A percentile compares a stretch with the other conserved stretches of the same genome.
phyloP scores from a whole-genome alignment of 2,113 vertebrate species.

The Acinonyx jubatus region DNA sequence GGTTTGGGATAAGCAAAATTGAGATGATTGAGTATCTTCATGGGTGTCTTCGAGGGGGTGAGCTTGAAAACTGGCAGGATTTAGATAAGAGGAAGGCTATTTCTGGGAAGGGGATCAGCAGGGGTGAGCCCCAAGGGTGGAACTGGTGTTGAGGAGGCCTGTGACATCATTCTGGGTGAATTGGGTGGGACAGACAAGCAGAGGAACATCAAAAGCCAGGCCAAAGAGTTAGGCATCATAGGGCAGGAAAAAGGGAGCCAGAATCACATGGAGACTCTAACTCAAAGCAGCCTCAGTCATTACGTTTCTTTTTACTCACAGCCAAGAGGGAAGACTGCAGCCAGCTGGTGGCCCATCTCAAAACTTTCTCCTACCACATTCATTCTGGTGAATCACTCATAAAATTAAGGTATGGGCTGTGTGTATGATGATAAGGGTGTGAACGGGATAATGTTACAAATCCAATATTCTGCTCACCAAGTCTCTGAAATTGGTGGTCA shows the following conservation, averaged over 20 bases:
- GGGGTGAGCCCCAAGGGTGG: background rate
- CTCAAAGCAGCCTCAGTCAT: background rate
- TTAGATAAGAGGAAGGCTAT: background rate
- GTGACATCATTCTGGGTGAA: background rate
- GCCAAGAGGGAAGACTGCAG: background rate
- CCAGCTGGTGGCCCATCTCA: background rate
- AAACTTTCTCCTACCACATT: slow-evolving; percentile 37
- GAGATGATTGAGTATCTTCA: background rate
- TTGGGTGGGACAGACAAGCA: background rate
- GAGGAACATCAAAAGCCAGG: background rate
- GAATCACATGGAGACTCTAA: background rate
- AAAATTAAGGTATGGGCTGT: background rate
- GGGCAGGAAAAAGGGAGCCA: background rate
- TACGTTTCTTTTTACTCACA: slow-evolving; percentile 5
- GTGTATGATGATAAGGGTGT: background rate
- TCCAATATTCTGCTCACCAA: background rate
- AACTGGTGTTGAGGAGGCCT: background rate
- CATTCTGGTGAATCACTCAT: background rate
- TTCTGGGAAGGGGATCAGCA: background rate
- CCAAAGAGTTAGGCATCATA: background rate
- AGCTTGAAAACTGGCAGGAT: background rate
- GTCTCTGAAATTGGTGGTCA: background rate
- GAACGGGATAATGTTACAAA: background rate
- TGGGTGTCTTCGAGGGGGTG: background rate
- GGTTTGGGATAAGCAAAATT: background rate